Conservation (phyloP, 2,888 invertebrate genomes). For the Horisme vitalbata region DNA sequence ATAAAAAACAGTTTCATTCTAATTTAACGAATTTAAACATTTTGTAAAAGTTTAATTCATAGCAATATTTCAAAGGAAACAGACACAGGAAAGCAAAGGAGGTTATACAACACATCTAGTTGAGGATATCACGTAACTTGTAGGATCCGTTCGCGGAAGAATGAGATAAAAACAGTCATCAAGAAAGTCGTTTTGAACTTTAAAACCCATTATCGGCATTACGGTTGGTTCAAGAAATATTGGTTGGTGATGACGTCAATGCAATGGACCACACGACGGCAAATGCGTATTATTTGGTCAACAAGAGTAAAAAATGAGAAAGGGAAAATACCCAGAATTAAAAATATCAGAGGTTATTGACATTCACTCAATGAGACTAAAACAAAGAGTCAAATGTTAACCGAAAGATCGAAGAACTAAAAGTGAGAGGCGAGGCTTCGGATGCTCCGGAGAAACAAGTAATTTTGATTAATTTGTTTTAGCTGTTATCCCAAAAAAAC, state of each 20-base stretch:
- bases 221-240: neutral
- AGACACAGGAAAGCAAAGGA: constrained; percentile 4
- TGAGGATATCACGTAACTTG: constrained; percentile 8
- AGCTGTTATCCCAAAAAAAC: no score
- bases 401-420: no score
- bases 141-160: constrained; percentile 5
- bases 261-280: neutral
- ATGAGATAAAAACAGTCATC: neutral
- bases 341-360: no score
- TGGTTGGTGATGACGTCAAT: constrained; percentile 6
- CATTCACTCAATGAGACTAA: no score
- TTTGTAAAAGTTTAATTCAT: no score
- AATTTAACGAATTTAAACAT: no score
- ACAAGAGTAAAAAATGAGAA: neutral
- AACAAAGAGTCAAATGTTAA: no score
- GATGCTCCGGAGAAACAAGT: no score
- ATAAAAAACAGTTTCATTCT: no score
- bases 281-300: neutral
- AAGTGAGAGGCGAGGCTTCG: no score
- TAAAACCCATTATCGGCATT: neutral
- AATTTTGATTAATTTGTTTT: no score
- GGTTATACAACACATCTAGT: constrained; percentile 15
- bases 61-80: neutral
- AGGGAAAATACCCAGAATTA: neutral
- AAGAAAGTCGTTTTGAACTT: neutral